A percentile compares a stretch with the other conserved stretches of the same genome.
These are phyloP conservation scores for Amphipoea lucens DNA, from an alignment of 2,888 invertebrate genomes.

Conservation along the genomic window DNA sequence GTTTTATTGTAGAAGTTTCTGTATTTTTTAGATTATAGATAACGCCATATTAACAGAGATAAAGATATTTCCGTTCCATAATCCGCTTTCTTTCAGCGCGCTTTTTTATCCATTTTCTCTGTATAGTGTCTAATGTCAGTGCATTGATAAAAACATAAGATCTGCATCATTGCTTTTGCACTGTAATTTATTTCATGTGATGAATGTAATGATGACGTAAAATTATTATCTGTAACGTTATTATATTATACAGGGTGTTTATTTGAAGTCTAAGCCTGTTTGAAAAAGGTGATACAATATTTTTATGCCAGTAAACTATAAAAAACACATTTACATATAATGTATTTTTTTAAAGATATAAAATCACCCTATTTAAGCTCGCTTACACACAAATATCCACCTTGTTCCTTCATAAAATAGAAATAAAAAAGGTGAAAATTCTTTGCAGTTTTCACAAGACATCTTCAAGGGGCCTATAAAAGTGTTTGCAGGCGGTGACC, in stretches of 20 bases:
- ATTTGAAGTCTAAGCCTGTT: slow-evolving; percentile 33
- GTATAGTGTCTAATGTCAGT: slow-evolving; percentile 26
- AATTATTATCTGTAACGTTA: slow-evolving; percentile 5
- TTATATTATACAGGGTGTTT: slow-evolving; percentile 39
- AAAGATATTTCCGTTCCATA: slow-evolving; percentile 11
- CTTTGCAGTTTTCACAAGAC: slow-evolving; percentile 81
- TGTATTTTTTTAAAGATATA: not conserved
- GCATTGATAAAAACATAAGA: slow-evolving; percentile 11
- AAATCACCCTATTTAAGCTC: slow-evolving; percentile 32
- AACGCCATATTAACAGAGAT: not conserved
- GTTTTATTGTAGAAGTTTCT: not conserved
- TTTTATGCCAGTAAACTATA: not conserved
- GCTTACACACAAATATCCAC: slow-evolving; percentile 43
- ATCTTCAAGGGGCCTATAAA: slow-evolving; percentile 87
- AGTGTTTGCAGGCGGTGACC: slow-evolving; percentile 96
- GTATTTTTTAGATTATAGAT: not conserved
- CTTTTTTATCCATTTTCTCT: not conserved
- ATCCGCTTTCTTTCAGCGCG: slow-evolving; percentile 34
- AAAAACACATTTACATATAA: not conserved
- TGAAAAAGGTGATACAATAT: slow-evolving; percentile 37
- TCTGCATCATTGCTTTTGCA: slow-evolving; percentile 22
- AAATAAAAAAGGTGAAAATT: slow-evolving; percentile 41
- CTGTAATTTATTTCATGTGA: slow-evolving; percentile 24
- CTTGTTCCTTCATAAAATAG: slow-evolving; percentile 10
- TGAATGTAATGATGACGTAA: slow-evolving; percentile 23